A percentile compares a stretch with the other conserved stretches of the same genome.
These are phyloP conservation scores for Cordylochernes scorpioides DNA, from an alignment of 2,888 invertebrate genomes.

Conservation along the genomic window DNA sequence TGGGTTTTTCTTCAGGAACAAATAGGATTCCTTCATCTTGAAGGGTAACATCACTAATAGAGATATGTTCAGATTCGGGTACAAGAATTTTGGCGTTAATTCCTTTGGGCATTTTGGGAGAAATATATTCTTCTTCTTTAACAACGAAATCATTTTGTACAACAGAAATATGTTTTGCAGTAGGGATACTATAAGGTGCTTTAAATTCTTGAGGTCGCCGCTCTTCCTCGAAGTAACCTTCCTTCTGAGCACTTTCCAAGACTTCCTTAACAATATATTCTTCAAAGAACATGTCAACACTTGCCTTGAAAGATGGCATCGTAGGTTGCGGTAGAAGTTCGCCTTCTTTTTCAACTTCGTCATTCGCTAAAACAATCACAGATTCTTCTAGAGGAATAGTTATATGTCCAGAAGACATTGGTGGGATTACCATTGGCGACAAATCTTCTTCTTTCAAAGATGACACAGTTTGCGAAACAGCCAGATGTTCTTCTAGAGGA, in stretches of 20 bases:
- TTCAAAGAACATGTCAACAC: conserved; percentile 5
- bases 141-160: conserved; percentile 8
- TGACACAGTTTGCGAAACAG: conserved; percentile 1
- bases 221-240: conserved; percentile 7
- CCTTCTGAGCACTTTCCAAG: conserved; percentile 7
- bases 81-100: conserved; percentile 7
- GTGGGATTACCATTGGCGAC: conserved; percentile 4
- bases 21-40: conserved; percentile 10
- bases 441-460: conserved; percentile 1
- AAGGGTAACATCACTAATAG: conserved; percentile 6
- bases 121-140: conserved; percentile 9
- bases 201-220: conserved; percentile 6
- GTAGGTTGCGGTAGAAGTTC: conserved; percentile 6
- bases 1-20: no score
- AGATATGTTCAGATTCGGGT: conserved; percentile 9
- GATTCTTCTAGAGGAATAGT: conserved; percentile 12
- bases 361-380: conserved; percentile 8
- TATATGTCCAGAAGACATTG: conserved; percentile 5
- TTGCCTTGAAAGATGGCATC: conserved; percentile 8
- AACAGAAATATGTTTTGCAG: conserved; percentile 7
- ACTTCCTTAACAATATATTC: conserved; percentile 8
- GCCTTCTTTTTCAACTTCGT: conserved; percentile 10
- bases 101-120: conserved; percentile 5
- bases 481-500: neutral
- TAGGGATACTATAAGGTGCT: conserved; percentile 8